Percentiles rank a stretch among this genome's conserved stretches.
These are phyloP conservation scores for Suncus etruscus DNA, from an alignment of 2,113 vertebrate species.

Conservation along the genomic window DNA sequence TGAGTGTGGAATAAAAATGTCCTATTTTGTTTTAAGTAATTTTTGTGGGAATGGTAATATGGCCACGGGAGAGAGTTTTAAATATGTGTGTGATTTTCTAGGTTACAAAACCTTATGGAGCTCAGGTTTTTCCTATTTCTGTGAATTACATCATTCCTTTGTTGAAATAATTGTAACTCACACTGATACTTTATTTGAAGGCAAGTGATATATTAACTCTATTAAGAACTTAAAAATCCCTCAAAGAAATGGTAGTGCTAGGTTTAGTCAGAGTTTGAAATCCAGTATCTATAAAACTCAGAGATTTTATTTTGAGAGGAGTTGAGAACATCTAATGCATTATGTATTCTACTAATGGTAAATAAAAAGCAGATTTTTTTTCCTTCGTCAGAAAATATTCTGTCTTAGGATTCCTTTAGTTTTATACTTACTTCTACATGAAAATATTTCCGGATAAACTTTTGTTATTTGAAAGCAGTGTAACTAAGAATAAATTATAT, in stretches of 20 bases:
- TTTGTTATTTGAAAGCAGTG: neutral
- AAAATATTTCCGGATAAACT: neutral
- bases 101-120: neutral
- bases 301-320: neutral
- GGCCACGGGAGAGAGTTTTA: neutral
- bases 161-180: slow-evolving; percentile 24
- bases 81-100: neutral
- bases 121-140: neutral
- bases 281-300: neutral
- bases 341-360: neutral
- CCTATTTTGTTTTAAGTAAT: neutral
- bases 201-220: slow-evolving; percentile 3
- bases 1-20: neutral
- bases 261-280: slow-evolving; percentile 29
- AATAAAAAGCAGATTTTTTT: neutral
- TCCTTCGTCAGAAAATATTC: neutral
- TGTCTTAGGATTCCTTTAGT: neutral
- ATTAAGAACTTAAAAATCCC: neutral
- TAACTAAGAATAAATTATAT: neutral
- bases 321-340: neutral
- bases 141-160: slow-evolving; percentile 51
- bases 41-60: neutral
- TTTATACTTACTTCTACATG: neutral
- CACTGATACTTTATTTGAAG: neutral
- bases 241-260: neutral